Percentiles rank a stretch among this genome's conserved stretches.
Evolutionary conservation across 1,140 invertebrate genomes (phyloP).

Genomic region (Rhyzopertha dominica): DNA sequence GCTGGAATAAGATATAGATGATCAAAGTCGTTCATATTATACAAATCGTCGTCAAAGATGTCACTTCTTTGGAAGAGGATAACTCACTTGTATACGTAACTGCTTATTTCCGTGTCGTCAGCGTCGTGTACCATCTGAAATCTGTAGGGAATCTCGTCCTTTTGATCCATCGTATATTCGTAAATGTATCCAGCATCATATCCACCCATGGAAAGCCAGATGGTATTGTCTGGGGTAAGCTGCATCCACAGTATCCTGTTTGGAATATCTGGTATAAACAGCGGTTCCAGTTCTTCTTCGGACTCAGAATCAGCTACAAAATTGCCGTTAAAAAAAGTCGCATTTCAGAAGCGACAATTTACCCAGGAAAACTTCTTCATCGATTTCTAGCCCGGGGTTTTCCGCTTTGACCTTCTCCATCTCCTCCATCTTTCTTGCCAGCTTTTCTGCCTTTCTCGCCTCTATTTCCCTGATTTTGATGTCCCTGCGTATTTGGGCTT

Average conservation of each 20-base stretch:
- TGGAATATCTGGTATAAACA: slow-evolving; percentile 53
- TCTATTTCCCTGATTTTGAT: slow-evolving; percentile 44
- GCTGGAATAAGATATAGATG: slow-evolving; percentile 26
- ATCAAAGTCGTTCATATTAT: not conserved
- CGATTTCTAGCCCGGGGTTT: slow-evolving; percentile 55
- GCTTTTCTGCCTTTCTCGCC: slow-evolving; percentile 49
- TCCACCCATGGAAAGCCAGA: slow-evolving; percentile 58
- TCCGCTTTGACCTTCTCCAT: slow-evolving; percentile 50
- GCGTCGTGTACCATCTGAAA: slow-evolving; percentile 49
- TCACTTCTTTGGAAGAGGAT: not conserved
- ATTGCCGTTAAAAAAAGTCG: not conserved
- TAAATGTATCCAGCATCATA: slow-evolving; percentile 74
- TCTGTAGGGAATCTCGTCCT: slow-evolving; percentile 37
- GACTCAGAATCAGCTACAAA: slow-evolving; percentile 50
- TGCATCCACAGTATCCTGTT: slow-evolving; percentile 51
- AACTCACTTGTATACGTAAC: slow-evolving; percentile 51
- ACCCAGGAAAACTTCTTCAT: slow-evolving; percentile 54
- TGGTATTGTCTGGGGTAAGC: slow-evolving; percentile 46
- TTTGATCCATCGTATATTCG: slow-evolving; percentile 52
- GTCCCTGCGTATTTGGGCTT: slow-evolving; percentile 53
- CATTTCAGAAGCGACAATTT: slow-evolving; percentile 8
- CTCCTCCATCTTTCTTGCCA: slow-evolving; percentile 50
- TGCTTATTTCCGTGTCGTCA: slow-evolving; percentile 54
- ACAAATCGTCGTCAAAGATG: not conserved
- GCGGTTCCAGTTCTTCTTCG: slow-evolving; percentile 51